Base-by-base conservation (phyloP, 1,140 invertebrate genomes). In the Cydia fagiglandana region DNA sequence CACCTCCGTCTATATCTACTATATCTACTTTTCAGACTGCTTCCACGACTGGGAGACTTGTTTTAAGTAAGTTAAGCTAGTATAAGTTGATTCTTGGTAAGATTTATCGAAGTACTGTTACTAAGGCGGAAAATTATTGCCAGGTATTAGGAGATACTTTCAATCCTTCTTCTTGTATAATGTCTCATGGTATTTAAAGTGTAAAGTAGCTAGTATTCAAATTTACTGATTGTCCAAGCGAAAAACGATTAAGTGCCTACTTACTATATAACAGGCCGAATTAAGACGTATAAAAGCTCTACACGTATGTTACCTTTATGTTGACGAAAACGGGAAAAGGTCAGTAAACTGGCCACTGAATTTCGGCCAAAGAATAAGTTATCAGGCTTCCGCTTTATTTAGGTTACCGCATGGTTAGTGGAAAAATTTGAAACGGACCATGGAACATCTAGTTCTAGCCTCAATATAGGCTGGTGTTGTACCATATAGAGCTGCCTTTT, bases 1-100 rank as follows among this genome's bases (percentile, higher is more conserved):
- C 50, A 74, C 47, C 41, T 9, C 47, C 12, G 7, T 73, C 41
- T 73, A 50, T 17, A 13, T 47, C 38, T 53, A 50, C 20, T 41
- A 28, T 47, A 73, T 73, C 38, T 24, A 45, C 70, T 73, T 47
- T 68, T 66, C 64, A 38, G 56, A 75, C 34, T 34, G 30, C 28
- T 56, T 75, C 74, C 50, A 53, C 28, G 73, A 4, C 56, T 38
- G 53, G 17, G 10, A 64, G 73, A 75, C 56, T 75, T 41, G 66
- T 70, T 70, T 70, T 70, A 70, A 70, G 66, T 70, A 70, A 38
- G 66, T 30, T 70, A 70, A 70, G 66, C 20, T 61, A 61, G 12
- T 61, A 61, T 56, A 61, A 61, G 56, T n/a, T 61, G 6, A 61
- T 61, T 61, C 56, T 61, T 61, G 20, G 17, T 2, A 61, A 61